Base-by-base conservation (phyloP, 2,797 vertebrate genomes). In the Melanotaenia nigrans region DNA sequence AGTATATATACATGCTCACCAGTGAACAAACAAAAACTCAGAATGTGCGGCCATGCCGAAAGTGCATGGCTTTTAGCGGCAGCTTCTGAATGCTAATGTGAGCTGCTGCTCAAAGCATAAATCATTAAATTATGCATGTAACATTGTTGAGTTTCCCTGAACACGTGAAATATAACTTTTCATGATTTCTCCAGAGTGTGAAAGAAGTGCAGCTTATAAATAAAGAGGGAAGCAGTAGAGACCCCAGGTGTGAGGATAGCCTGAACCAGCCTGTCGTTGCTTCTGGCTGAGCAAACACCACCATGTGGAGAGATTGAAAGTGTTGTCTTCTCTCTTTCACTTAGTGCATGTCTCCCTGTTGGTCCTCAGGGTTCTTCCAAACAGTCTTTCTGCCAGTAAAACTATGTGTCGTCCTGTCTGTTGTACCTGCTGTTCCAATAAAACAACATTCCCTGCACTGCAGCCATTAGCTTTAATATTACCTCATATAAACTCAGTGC, bases 101-200 rank as follows among this genome's bases (percentile, higher is more conserved):
- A 54, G 60, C 54, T 3, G 8, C 67, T 42, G 45, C 69, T 73
- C 38, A 3, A 3, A 80, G 66, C 84, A 82, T 82, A 12, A 86
- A 88, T 81, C 55, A 82, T 84, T 75, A 81, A 84, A 16, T 3
- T 49, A 5, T 57, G 59, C 58, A 65, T 70, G 72, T 72, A 53
- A 11, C 22, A 24, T 82, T 42, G 82, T 65, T 28, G 59, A 68
- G 54, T 25, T 67, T 68, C 18, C 63, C 51, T 60, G 47, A 68
- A 67, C 65, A 73, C 53, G 36, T 79, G 61, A 58, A 78, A 71
- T 77, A 53, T 66, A 32, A 49, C 16, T 60, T 35, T 35, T 5
- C 33, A 0, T 61, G 14, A 25, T 30, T 68, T 60, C 65, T 68
- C 33, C 55, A 33, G 32, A 55, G 59, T 62, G 22, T 22, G 18